Evolutionary conservation across 2,797 vertebrate genomes (phyloP), one percentile per base, ranked within the genome.

Genomic region (Xenops minutus): DNA sequence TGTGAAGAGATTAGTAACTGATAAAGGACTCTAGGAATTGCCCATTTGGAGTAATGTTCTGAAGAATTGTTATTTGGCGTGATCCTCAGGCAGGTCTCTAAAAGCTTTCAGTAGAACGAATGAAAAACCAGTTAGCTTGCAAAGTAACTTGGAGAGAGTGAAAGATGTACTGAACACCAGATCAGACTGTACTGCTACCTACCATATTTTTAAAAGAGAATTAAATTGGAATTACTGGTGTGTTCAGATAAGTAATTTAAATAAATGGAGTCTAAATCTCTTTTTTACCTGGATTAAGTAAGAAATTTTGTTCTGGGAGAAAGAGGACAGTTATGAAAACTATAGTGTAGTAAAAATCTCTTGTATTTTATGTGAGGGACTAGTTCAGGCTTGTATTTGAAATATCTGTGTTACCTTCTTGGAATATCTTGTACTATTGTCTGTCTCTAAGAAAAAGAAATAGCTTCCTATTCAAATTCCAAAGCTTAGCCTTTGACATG

Each of bases 151-250:
- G 19, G 56, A 66, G 54, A 74, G 11, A 46, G 17, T 30, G 12
- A 62, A 51, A 3, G 0, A 43, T 68, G 39, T 58, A 15, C 36
- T 11, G 3, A 36, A 41, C 49, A 52, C 29, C 1, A 2, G 43
- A 63, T 84, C 29, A 29, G 39, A 3, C 36, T 88, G 19, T 82
- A 6, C 22, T 86, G 23, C 51, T 58, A 75, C n/a, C 90, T 84
- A 14, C 2, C 5, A 4, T 58, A 44, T 30, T 88, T 80, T 34
- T 1, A 12, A 48, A 79, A 36, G 13, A 58, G 0, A 79, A 56
- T 43, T 32, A 29, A 62, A 36, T 20, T 39, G 8, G 58, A 91
- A 66, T 59, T 77, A 51, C 29, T 41, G 15, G 7, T 36, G 3
- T 61, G 9, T 58, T 93, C 56, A 48, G 44, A 46, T 61, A 59